Evolutionary conservation across 2,888 invertebrate genomes (phyloP), one percentile per base, ranked within the genome.

Genomic region (Protula sp.): DNA sequence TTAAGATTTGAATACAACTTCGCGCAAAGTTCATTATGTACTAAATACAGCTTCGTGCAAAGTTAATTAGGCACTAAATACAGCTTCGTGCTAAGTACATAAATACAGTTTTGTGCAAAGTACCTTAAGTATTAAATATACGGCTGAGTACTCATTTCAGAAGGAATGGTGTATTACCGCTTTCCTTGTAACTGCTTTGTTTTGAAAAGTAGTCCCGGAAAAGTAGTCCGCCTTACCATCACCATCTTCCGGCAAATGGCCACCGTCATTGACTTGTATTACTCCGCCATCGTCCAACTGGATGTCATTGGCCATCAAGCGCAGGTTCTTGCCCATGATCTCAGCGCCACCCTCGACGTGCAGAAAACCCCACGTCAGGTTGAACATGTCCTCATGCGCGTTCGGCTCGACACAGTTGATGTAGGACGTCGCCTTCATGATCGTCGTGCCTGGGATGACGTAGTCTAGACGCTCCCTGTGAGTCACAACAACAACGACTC

Each of bases 201-300:
- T n/a, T n/a, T n/a, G n/a, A n/a, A n/a, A n/a, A n/a, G n/a, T n/a
- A n/a, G n/a, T 24, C 14, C 14, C 14, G 24, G 47, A 55, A 48
- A 50, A 55, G 45, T 22, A 55, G 4, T 50, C 51, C 72, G 72
- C 70, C 63, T 29, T 53, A 72, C 73, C 72, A 62, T 59, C 57
- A 45, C 74, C 74, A 2, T 57, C 31, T 29, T 66, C 64, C 3
- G 70, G 64, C 9, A 67, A 55, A 57, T 69, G 59, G 26, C 74
- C 74, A 51, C 74, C 74, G 64, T 72, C 69, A 52, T 66, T 70
- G 54, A 70, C 74, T 47, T 68, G 67, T 22, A 74, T 65, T 24
- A 30, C 56, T n/a, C 73, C 74, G 22, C 72, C 74, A 64, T 74
- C 74, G 59, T 74, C 74, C 19, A 74, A 64, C 4, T 63, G 64